Base-by-base conservation (phyloP, 2,113 vertebrate species). In the Rhea pennata region DNA sequence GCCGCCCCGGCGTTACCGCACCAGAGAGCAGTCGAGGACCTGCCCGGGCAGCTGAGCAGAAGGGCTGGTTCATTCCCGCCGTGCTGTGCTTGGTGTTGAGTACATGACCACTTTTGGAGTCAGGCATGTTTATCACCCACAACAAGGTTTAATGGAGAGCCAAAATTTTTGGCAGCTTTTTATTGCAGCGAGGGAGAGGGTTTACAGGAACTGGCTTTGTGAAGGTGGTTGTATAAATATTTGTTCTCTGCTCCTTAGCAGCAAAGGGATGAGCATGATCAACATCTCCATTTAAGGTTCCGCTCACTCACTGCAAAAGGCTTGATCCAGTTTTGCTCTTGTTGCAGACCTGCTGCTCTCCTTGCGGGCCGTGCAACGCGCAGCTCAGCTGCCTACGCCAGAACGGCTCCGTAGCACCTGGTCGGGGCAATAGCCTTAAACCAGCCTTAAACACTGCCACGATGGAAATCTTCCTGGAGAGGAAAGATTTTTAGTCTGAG, bases 231-330 rank as follows among this genome's bases (percentile, higher is more conserved):
- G 46, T 81, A 72, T 87, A 96, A 97, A 96, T 97, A 93, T 96
- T 96, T 96, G 90, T 72, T 80, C 92, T 87, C 42, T 84, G 73
- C 75, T 93, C 78, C 93, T 92, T 93, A 87, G 94, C 95, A 94
- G 95, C 93, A 61, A 73, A 83, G 66, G 40, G 96, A 89, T 94
- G 87, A 79, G 50, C 53, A 73, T n/a, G 67, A 93, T 96, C 44
- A 94, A 64, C 86, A 88, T 54, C 71, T 79, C 90, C 76, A 79
- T 92, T 83, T 95, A 93, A 94, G 87, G 93, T 65, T 42, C 69
- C 10, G 3, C 51, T 92, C 58, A 13, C 58, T 85, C 9, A 39
- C 84, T 92, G 42, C 84, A 91, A 50, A 91, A 79, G n/a, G 12
- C 54, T 84, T 59, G 54, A 76, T 87, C 67, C 66, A 31, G 2